Conservation (phyloP, 2,888 invertebrate species). For the Ferdinandea cuprea region DNA sequence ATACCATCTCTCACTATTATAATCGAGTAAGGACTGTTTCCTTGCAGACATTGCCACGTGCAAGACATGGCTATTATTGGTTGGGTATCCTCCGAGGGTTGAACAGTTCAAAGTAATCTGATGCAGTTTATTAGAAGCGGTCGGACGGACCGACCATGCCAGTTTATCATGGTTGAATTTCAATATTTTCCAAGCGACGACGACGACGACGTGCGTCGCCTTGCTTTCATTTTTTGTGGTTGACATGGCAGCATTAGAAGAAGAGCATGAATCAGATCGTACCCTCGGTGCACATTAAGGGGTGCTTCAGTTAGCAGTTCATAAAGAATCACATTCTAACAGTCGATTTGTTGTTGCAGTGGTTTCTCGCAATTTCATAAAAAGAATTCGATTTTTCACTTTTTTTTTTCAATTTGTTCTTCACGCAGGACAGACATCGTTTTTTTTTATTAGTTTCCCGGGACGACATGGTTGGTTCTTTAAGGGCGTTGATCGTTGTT, state of each 20-base stretch:
- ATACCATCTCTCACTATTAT: conserved; percentile 11
- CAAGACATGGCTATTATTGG: neutral
- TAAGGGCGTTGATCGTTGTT: conserved; percentile 59
- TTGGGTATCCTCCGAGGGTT: conserved; percentile 41
- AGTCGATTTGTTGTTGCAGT: conserved; percentile 65
- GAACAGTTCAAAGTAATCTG: conserved; percentile 41
- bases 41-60: conserved; percentile 62
- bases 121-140: conserved; percentile 61
- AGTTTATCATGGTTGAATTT: conserved; percentile 61
- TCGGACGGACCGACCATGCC: conserved; percentile 28
- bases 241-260: conserved; percentile 59
- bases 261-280: conserved; percentile 38
- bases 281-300: conserved; percentile 71
- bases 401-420: conserved; percentile 66
- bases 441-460: conserved; percentile 72
- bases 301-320: conserved; percentile 67
- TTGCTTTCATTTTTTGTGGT: conserved; percentile 57
- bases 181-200: conserved; percentile 40
- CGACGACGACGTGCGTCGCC: too few species aligned
- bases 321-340: conserved; percentile 68
- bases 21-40: neutral
- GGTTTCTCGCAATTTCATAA: conserved; percentile 59
- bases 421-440: conserved; percentile 70
- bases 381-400: conserved; percentile 42
- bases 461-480: conserved; percentile 56